A percentile compares a stretch with the other conserved stretches of the same genome.
Evolutionary conservation across 2,797 vertebrate species (phyloP).

Genomic region (Dallia pectoralis): DNA sequence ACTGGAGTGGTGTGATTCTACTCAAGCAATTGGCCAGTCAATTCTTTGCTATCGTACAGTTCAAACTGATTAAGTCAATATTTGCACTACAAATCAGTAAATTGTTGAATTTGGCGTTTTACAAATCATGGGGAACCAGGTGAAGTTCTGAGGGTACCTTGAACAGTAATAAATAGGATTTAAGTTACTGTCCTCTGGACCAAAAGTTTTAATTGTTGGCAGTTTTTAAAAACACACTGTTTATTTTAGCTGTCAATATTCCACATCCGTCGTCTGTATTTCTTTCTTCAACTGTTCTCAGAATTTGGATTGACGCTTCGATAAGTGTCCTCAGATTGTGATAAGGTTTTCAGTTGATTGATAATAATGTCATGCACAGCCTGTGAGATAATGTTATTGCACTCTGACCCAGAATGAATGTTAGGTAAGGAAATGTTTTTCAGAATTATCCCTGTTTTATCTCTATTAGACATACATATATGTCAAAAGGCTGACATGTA

Average conservation of each 20-base stretch:
- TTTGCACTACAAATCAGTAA: background rate
- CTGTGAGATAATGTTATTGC: background rate
- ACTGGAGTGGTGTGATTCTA: background rate
- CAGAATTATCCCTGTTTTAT: background rate
- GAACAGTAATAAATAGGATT: slow-evolving; percentile 11
- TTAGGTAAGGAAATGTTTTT: background rate
- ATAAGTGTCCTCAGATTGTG: background rate
- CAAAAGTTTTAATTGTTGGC: slow-evolving; percentile 56
- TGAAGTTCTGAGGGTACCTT: too few species aligned
- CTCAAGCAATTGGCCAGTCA: background rate
- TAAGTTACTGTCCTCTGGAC: slow-evolving; percentile 56
- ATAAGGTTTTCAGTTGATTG: background rate
- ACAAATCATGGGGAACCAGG: too few species aligned
- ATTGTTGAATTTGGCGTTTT: background rate
- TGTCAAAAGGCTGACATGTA: slow-evolving; percentile 30
- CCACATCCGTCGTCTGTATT: background rate
- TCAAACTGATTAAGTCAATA: background rate
- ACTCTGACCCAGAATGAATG: background rate
- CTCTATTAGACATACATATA: background rate
- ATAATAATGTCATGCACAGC: background rate
- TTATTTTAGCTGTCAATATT: background rate
- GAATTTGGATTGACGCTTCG: background rate
- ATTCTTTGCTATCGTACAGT: background rate
- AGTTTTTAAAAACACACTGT: too few species aligned
- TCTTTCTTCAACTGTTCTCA: background rate